A percentile compares a stretch with the other conserved stretches of the same genome.
Evolutionary conservation across 2,797 vertebrate species (phyloP).

Genomic region (Molossus molossus): DNA sequence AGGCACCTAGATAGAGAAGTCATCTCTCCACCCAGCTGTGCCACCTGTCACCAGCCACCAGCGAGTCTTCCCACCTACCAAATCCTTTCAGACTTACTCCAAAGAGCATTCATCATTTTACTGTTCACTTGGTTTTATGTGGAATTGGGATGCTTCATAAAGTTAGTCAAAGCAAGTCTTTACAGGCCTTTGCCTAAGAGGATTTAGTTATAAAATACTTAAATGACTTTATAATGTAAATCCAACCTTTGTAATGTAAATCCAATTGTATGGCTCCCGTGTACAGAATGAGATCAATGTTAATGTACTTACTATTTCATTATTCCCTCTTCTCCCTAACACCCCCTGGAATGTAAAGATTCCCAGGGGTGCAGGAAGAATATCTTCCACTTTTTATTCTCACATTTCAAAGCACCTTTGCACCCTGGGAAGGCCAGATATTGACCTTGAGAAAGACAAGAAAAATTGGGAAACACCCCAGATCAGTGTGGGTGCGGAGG

Average conservation of each 20-base stretch:
- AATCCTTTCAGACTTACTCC: background rate
- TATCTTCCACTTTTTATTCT: background rate
- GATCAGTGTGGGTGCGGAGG: background rate
- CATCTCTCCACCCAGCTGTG: background rate
- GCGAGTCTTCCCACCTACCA: background rate
- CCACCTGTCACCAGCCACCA: fast-evolving
- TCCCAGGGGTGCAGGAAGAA: background rate
- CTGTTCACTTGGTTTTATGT: background rate
- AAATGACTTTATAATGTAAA: conserved; percentile 70
- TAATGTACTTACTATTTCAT: conserved; percentile 25
- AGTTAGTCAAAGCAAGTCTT: conserved; percentile 44
- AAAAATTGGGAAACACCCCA: background rate
- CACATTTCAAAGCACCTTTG: background rate
- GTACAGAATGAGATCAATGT: background rate
- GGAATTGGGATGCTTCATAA: conserved; percentile 4
- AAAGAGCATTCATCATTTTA: background rate
- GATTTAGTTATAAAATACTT: conserved; percentile 59
- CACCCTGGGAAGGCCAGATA: background rate
- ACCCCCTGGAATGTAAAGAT: background rate
- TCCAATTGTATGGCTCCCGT: background rate
- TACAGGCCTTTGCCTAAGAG: conserved; percentile 44
- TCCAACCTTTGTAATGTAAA: conserved; percentile 63
- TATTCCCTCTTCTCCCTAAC: background rate
- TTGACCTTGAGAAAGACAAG: background rate
- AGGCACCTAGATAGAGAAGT: fast-evolving